Evolutionary conservation across 2,797 vertebrate species (phyloP).

Genomic region (Cuculus canorus): DNA sequence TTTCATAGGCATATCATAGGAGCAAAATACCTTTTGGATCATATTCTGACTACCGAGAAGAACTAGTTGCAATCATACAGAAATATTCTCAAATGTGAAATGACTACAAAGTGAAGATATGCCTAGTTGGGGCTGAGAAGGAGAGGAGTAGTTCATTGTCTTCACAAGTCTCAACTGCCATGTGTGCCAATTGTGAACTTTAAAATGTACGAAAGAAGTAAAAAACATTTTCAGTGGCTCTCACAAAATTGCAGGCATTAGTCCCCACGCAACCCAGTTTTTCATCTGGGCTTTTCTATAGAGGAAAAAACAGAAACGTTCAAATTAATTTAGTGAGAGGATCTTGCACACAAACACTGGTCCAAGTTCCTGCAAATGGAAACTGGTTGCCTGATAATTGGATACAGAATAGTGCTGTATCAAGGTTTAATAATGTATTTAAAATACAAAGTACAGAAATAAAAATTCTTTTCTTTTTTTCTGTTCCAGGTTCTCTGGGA

Average conservation of each 20-base stretch:
- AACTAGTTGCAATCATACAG: neutral
- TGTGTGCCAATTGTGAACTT: conserved; percentile 51
- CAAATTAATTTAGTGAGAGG: conserved; percentile 64
- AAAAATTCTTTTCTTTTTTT: conserved; percentile 80
- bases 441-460: conserved; percentile 82
- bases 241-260: conserved; percentile 50
- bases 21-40: neutral
- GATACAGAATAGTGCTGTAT: conserved; percentile 75
- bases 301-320: conserved; percentile 58
- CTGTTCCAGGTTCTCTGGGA: conserved; percentile 98
- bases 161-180: conserved; percentile 46
- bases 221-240: conserved; percentile 6
- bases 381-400: conserved; percentile 77
- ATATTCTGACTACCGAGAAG: neutral
- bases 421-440: conserved; percentile 79
- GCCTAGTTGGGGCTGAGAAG: conserved; percentile 27
- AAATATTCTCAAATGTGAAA: conserved; percentile 49
- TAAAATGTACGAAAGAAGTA: conserved; percentile 19
- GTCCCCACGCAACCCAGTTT: conserved; percentile 26
- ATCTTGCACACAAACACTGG: conserved; percentile 66
- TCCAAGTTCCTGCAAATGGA: conserved; percentile 73
- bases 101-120: conserved; percentile 30
- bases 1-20: conserved; percentile 4
- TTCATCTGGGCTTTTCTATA: conserved; percentile 58
- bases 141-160: conserved; percentile 48